Base-by-base conservation (phyloP, 1,140 invertebrate genomes). In the Reticulitermes speratus region DNA sequence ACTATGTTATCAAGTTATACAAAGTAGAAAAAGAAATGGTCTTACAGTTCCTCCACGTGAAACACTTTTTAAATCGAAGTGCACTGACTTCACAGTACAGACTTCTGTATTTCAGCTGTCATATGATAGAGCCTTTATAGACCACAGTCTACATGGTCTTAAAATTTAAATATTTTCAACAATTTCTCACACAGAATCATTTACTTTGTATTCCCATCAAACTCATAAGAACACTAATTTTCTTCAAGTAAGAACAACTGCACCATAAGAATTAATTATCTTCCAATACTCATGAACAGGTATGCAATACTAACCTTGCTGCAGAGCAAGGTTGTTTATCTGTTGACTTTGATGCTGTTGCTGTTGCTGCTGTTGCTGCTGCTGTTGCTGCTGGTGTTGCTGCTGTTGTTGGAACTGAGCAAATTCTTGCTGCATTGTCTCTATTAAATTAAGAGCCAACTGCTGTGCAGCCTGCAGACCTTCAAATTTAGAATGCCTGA, bases 361-460 rank as follows among this genome's bases (percentile, higher is more conserved):
- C 85, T 85, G 75, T 44, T 85, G 82, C 81, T 87, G 87, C 38
- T 87, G 86, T 3, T 87, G 84, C 23, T 87, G 84, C 38, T 87
- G 83, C 3, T 85, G 83, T 7, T 86, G 83, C 21, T 86, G 82
- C n/a, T 86, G 86, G 0, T 88, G 88, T 44, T 86, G 52, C 32
- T 85, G 55, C 84, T 88, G 87, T 55, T 85, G 55, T 86, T 88
- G 85, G 30, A 82, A 82, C 75, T 86, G 81, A 81, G 82, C 55
- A 83, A 87, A 65, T 81, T 87, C 75, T 82, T 85, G 82, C 82
- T 87, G 87, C 93, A 97, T 95, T 55, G 96, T 97, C 91, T 96
- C 95, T 86, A 97, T 95, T 55, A 97, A 92, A 91, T 96, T 96
- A 88, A 94, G 93, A 25, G 95, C 95, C 86, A 96, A 90, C 85